Base-by-base conservation (phyloP, 2,888 invertebrate genomes). In the Torymus aiolomorphi region DNA sequence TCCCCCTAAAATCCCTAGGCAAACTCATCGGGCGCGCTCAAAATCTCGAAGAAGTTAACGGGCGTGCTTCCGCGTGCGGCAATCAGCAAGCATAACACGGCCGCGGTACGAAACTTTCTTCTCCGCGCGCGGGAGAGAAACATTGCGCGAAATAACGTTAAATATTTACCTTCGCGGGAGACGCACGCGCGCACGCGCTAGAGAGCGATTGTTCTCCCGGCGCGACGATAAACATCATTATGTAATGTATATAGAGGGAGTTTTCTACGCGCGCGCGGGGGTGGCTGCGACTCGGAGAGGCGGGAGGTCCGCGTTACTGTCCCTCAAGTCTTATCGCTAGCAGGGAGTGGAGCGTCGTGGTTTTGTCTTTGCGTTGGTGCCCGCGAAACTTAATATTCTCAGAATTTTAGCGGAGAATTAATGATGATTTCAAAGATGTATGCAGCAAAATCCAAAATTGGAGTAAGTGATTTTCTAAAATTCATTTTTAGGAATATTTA, bases 141-240 rank as follows among this genome's bases (percentile, higher is more conserved):
- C 89, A 90, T 90, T 89, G 88, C 88, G 87, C 89, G 89, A 90
- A 90, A 90, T 90, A 90, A 90, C 88, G 89, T 90, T 90, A 90
- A 90, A 90, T 90, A 90, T 90, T 90, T 89, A 89, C 89, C 85
- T 86, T 86, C 82, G 87, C 82, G 85, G 51, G 31, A 24, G 65
- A 76, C 69, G 18, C 57, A 85, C 31, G 31, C 5, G 8, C 8
- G 8, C 8, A 42, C 42, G 2, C 2, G 31, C 5, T 31, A 10
- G 42, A 42, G 42, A 42, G 42, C 86, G 86, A 88, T 87, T 87
- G 87, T 88, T 86, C 88, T 86, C 85, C 83, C 85, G 86, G 86
- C 86, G 84, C 87, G 87, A 88, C 88, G 89, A 90, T 90, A 89
- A 90, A 89, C 90, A 90, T 90, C 89, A 90, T 90, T 90, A 90